Conservation (phyloP, 2,797 vertebrate genomes). For the Odontamblyopus lacepedii region DNA sequence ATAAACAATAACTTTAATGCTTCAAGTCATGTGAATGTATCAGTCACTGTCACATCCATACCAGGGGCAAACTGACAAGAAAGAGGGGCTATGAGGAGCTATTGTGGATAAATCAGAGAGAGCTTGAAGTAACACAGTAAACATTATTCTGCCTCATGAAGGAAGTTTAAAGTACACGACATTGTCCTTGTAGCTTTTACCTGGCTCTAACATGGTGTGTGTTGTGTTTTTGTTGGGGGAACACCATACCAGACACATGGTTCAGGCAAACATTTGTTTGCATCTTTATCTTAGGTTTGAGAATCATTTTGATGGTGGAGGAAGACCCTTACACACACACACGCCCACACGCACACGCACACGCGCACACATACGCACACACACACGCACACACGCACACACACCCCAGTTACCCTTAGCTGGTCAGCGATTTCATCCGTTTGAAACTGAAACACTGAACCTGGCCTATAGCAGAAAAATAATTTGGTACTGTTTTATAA, state of each 20-base stretch:
- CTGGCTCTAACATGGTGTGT: not conserved
- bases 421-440: no score
- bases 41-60: slow-evolving; percentile 36
- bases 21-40: slow-evolving; percentile 23
- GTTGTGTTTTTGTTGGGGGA: not conserved
- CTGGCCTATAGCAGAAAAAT: no score
- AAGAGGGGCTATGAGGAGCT: slow-evolving; percentile 8
- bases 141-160: not conserved
- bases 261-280: not conserved
- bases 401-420: no score
- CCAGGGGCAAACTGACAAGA: slow-evolving; percentile 38
- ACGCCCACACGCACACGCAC: no score
- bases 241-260: not conserved
- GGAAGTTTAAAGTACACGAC: not conserved
- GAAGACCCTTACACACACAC: no score
- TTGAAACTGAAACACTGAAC: no score
- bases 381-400: no score
- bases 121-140: not conserved
- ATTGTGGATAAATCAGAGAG: slow-evolving; percentile 5
- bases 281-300: not conserved
- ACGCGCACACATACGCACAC: no score
- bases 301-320: no score
- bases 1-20: slow-evolving; percentile 45
- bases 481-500: no score
- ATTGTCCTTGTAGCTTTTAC: not conserved